Percentiles rank a stretch among this genome's conserved stretches.
Evolutionary conservation across 2,888 invertebrate species (phyloP).

Genomic region (Ochropacha duplaris): DNA sequence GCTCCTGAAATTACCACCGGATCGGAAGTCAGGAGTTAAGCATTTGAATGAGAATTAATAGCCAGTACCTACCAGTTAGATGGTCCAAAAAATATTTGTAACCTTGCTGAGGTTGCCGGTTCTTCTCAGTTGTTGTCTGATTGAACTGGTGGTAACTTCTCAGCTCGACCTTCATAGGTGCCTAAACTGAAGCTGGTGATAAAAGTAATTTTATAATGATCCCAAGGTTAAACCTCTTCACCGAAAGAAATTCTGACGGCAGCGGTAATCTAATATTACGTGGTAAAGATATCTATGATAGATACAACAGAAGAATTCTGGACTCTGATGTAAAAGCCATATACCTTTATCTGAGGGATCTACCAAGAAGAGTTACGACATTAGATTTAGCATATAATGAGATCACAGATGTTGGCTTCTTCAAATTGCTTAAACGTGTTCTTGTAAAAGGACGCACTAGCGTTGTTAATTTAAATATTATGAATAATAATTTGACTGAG

Average conservation of each 20-base stretch:
- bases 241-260: slow-evolving; percentile 81
- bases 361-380: slow-evolving; percentile 68
- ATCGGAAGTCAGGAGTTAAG: too few species aligned
- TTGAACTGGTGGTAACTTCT: too few species aligned
- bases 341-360: slow-evolving; percentile 66
- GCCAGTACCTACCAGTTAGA: too few species aligned
- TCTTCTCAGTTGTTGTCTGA: too few species aligned
- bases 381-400: slow-evolving; percentile 82
- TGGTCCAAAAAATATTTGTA: too few species aligned
- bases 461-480: slow-evolving; percentile 79
- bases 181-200: too few species aligned
- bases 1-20: too few species aligned
- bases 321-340: slow-evolving; percentile 78
- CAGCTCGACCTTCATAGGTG: too few species aligned
- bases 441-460: slow-evolving; percentile 72
- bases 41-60: too few species aligned
- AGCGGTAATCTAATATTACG: slow-evolving; percentile 74
- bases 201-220: background rate
- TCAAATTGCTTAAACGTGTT: slow-evolving; percentile 63
- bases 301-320: slow-evolving; percentile 65
- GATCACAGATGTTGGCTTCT: slow-evolving; percentile 78
- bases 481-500: slow-evolving; percentile 79
- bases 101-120: too few species aligned
- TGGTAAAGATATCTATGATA: slow-evolving; percentile 77
- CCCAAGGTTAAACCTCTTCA: slow-evolving; percentile 59